These are phyloP conservation scores for Cettia cetti DNA, from an alignment of 2,113 vertebrate genomes.

Conservation along the genomic window DNA sequence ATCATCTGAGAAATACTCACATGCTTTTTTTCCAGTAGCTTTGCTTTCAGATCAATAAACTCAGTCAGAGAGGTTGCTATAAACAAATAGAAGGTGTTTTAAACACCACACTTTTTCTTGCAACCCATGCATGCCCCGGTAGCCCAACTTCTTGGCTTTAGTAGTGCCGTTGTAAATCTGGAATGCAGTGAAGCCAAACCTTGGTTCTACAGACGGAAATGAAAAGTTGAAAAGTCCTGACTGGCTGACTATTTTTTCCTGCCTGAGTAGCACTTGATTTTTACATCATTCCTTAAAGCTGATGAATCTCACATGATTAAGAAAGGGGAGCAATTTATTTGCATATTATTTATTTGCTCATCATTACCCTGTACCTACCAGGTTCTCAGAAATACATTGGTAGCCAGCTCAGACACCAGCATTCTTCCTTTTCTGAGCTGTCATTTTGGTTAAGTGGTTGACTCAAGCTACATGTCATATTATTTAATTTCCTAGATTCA, in stretches of 20 bases:
- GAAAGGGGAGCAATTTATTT: background rate
- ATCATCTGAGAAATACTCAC: background rate
- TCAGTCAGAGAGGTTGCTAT: background rate
- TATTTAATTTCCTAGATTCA: background rate
- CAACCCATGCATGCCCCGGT: background rate
- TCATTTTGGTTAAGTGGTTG: background rate
- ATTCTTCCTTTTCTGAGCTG: background rate
- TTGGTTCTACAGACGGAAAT: background rate
- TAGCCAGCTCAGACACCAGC: background rate
- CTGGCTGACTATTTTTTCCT: background rate
- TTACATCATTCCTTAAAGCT: background rate
- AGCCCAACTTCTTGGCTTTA: background rate
- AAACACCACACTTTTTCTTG: background rate
- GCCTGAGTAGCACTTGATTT: background rate
- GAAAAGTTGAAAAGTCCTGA: background rate
- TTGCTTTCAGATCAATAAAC: conserved; percentile 5
- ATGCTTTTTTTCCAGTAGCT: background rate
- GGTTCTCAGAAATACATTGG: background rate
- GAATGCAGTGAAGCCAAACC: background rate
- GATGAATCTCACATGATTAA: background rate
- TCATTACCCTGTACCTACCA: background rate
- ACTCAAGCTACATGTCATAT: background rate
- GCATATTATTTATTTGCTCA: background rate
- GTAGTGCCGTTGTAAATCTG: background rate
- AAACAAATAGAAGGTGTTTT: background rate